Base-by-base conservation (phyloP, 2,797 vertebrate species). In the Nothura maculosa region DNA sequence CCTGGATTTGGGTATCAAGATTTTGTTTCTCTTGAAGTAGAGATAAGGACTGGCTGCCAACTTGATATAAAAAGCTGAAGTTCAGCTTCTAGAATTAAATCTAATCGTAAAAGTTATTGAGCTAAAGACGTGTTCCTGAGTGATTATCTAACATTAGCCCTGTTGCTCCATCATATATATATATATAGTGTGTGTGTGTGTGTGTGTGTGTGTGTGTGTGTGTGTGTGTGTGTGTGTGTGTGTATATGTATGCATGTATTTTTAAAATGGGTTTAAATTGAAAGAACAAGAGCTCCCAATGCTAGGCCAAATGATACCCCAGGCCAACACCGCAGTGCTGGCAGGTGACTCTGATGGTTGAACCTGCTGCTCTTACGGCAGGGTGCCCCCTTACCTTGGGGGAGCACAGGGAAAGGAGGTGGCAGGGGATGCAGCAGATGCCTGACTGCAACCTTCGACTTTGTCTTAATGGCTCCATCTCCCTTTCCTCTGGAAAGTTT, bases 401-500 rank as follows among this genome's bases (percentile, higher is more conserved):
- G 81, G 75, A 1, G 68, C 68, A 1, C 50, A 15, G 32, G 15
- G 47, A 48, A 16, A 72, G 89, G 81, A 64, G 77, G 5, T 4
- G n/a, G 42, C n/a, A 32, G 27, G 76, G 24, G 13, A 81, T 69
- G 78, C 74, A 45, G 88, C 87, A 89, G 81, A 28, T 21, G 66
- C 20, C 79, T 63, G 81, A 48, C 15, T 47, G 81, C 64, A 87
- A 3, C 52, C 42, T 45, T 3, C 67, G 45, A 50, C 85, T 83
- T 62, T 81, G 70, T 82, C 64, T 4, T 69, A 11, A 15, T 9
- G 54, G 34, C 72, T 48, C 78, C 88, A 6, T 63, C 90, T 93
- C 81, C 72, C 69, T 22, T 55, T 50, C 79, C 66, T 92, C 92
- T 74, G n/a, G 72, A 85, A 94, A 60, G 88, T 94, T 92, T 55